Percentiles rank a stretch among this genome's conserved stretches.
Conservation (phyloP, 2,888 invertebrate genomes). For the Charanyca ferruginea region DNA sequence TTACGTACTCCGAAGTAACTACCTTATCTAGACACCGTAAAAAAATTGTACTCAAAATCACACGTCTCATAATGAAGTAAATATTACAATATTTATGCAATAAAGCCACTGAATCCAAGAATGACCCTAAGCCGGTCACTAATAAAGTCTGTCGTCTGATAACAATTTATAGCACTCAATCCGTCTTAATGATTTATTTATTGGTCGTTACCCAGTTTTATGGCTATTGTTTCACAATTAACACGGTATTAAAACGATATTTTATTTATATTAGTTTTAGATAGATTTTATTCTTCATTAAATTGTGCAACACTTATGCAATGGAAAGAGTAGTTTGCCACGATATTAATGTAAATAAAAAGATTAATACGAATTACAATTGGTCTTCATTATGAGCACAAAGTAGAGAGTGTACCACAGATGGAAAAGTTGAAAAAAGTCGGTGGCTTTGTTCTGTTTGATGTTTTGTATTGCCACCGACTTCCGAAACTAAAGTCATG, state of each 20-base stretch:
- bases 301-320: no score
- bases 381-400: no score
- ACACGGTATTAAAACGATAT: slow-evolving; percentile 25
- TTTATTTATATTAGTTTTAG: slow-evolving; percentile 37
- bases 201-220: slow-evolving; percentile 50
- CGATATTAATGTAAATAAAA: no score
- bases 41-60: not conserved
- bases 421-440: no score
- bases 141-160: slow-evolving; percentile 52
- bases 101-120: slow-evolving; percentile 17
- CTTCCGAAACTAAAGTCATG: no score
- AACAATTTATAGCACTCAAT: slow-evolving; percentile 45
- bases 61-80: not conserved
- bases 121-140: slow-evolving; percentile 19
- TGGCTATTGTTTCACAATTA: slow-evolving; percentile 54
- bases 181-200: slow-evolving; percentile 55
- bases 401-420: no score
- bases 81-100: slow-evolving; percentile 11
- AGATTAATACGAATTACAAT: no score
- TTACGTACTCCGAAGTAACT: no score
- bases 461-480: no score
- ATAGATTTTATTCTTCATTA: slow-evolving; percentile 3
- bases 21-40: not conserved
- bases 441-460: no score
- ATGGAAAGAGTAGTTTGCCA: no score